Evolutionary conservation across 2,888 invertebrate species (phyloP).

Genomic region (Zootermopsis nevadensis): DNA sequence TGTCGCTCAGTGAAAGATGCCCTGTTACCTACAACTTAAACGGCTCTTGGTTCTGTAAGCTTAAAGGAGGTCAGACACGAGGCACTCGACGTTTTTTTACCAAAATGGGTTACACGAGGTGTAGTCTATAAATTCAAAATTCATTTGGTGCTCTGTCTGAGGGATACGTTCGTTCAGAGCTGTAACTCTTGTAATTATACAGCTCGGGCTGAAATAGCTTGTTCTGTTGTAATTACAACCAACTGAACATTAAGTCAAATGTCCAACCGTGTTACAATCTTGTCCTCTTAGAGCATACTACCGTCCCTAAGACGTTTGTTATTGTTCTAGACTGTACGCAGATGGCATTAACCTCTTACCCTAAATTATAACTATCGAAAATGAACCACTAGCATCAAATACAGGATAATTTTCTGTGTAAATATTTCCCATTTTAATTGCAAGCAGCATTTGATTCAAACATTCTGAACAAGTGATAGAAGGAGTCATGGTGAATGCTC

Average conservation of each 20-base stretch:
- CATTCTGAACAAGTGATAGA: too few relatives aligned
- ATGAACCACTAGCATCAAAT: background rate
- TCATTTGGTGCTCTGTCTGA: background rate
- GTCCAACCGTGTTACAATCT: background rate
- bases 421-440: too few relatives aligned
- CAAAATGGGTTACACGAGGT: background rate
- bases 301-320: background rate
- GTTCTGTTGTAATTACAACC: background rate
- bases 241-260: conserved; percentile 2
- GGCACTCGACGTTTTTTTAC: background rate
- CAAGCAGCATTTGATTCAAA: too few relatives aligned
- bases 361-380: background rate
- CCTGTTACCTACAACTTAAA: background rate
- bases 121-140: background rate
- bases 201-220: background rate
- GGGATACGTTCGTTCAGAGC: background rate
- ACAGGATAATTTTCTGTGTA: too few relatives aligned
- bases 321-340: background rate
- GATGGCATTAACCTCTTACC: background rate
- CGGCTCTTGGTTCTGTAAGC: background rate
- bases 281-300: background rate
- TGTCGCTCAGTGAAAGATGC: too few relatives aligned
- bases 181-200: background rate
- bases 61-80: background rate
- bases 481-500: too few relatives aligned